Percentiles rank a stretch among this genome's conserved stretches.
phyloP scores from a whole-genome alignment of 2,888 invertebrate genomes.

The Flexamia atlantica region DNA sequence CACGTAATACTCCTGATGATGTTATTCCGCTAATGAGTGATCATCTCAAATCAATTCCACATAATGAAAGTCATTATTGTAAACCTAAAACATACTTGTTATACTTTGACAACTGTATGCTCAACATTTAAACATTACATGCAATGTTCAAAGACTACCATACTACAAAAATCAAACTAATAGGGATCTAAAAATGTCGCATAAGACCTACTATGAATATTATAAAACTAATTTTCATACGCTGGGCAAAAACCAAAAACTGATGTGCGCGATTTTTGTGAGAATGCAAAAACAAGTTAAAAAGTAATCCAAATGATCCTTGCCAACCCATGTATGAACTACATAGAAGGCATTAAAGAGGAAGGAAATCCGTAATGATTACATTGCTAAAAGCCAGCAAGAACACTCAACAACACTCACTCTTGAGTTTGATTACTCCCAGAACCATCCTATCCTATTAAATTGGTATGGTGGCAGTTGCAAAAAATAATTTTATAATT shows the following conservation, averaged over 20 bases:
- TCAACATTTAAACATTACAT: constrained; percentile 53
- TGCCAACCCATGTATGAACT: constrained; percentile 52
- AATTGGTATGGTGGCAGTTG: too few species aligned
- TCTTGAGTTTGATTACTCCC: constrained; percentile 53
- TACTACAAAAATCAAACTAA: constrained; percentile 46
- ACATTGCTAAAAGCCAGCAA: constrained; percentile 57
- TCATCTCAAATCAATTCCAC: constrained; percentile 51
- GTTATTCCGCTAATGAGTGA: constrained; percentile 58
- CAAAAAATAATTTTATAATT: too few species aligned
- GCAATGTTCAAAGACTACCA: constrained; percentile 21
- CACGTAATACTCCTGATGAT: constrained; percentile 55
- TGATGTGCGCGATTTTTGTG: constrained; percentile 54
- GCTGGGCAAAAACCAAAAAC: constrained; percentile 53
- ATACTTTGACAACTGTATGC: constrained; percentile 55
- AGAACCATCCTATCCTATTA: constrained; percentile 51
- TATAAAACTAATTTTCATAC: constrained; percentile 52
- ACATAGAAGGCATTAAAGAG: constrained; percentile 53
- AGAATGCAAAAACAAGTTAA: constrained; percentile 55
- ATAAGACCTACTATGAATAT: constrained; percentile 55
- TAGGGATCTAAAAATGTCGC: constrained; percentile 37
- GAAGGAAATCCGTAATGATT: constrained; percentile 52
- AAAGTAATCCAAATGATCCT: constrained; percentile 53
- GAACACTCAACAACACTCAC: constrained; percentile 52
- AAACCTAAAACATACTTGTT: constrained; percentile 57
- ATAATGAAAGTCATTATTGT: constrained; percentile 61